phyloP scores from a whole-genome alignment of 2,888 invertebrate species.

The Chaetogeoica ovagalla region DNA sequence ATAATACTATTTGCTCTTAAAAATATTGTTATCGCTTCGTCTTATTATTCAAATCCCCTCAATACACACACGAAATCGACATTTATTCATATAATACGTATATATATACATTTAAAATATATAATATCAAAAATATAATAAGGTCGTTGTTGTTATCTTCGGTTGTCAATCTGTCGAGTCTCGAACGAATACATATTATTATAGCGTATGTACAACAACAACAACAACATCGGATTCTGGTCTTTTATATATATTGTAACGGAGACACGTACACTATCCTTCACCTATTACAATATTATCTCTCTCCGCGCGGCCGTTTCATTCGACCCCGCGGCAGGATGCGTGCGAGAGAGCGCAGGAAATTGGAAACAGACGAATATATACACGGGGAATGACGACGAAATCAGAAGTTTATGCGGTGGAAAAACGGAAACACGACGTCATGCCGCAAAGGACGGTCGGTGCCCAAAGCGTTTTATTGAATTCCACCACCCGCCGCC shows the following conservation, averaged over 20 bases:
- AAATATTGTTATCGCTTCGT: too few relatives aligned
- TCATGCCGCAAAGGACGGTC: constrained; percentile 15
- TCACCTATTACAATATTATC: neutral
- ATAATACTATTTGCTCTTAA: too few relatives aligned
- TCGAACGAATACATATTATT: neutral
- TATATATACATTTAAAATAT: too few relatives aligned
- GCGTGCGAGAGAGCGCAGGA: constrained; percentile 26
- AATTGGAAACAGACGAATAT: constrained; percentile 40
- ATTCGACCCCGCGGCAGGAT: constrained; percentile 33
- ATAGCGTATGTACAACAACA: too few relatives aligned
- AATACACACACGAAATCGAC: too few relatives aligned
- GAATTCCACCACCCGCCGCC: constrained; percentile 15
- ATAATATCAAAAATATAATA: neutral
- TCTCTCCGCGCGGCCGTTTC: neutral
- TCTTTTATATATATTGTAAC: neutral
- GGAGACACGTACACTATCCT: neutral
- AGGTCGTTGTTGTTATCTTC: neutral
- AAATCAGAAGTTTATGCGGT: constrained; percentile 31
- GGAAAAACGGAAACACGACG: constrained; percentile 41
- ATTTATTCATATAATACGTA: too few relatives aligned
- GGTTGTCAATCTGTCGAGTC: constrained; percentile 3
- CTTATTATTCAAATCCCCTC: too few relatives aligned
- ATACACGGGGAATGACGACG: neutral
- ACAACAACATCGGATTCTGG: neutral
- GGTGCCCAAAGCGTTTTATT: constrained; percentile 26